phyloP scores from a whole-genome alignment of 2,113 vertebrate species.

The Aythya baeri region DNA sequence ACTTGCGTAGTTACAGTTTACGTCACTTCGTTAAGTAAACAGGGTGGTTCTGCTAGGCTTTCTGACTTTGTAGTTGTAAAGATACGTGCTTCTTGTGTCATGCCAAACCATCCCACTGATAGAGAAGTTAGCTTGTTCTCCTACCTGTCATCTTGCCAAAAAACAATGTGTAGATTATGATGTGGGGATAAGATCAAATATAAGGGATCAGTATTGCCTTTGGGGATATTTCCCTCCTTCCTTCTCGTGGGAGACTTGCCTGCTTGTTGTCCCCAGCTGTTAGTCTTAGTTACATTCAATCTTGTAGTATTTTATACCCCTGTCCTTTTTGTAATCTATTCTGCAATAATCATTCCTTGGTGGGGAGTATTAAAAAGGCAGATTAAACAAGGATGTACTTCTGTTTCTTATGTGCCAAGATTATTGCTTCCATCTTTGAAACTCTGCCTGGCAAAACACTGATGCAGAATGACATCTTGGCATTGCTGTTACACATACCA shows the following conservation, averaged over 20 bases:
- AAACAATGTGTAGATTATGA: not conserved
- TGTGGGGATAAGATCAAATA: slow-evolving; percentile 51
- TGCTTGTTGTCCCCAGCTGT: slow-evolving; percentile 22
- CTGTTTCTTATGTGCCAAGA: not conserved
- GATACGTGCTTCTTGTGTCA: not conserved
- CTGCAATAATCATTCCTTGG: not conserved
- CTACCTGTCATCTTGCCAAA: slow-evolving; percentile 41
- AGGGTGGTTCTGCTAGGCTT: slow-evolving; percentile 31
- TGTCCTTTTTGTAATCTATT: not conserved
- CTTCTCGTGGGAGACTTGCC: slow-evolving; percentile 52
- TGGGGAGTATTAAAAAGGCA: not conserved
- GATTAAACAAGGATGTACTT: not conserved
- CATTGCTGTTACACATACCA: not conserved
- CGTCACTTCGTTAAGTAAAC: slow-evolving; percentile 11
- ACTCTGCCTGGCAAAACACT: not conserved
- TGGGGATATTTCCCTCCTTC: not conserved
- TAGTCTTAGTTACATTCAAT: not conserved
- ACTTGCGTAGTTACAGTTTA: not conserved
- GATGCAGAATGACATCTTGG: not conserved
- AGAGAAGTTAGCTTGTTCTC: slow-evolving; percentile 4
- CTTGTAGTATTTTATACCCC: not conserved
- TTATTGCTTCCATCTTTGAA: not conserved
- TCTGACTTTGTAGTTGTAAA: not conserved
- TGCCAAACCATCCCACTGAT: slow-evolving; percentile 40
- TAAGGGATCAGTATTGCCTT: slow-evolving; percentile 30